A percentile compares a stretch with the other conserved stretches of the same genome.
Evolutionary conservation across 2,888 invertebrate species (phyloP).

Genomic region (Glyphotaelius pellucidus): DNA sequence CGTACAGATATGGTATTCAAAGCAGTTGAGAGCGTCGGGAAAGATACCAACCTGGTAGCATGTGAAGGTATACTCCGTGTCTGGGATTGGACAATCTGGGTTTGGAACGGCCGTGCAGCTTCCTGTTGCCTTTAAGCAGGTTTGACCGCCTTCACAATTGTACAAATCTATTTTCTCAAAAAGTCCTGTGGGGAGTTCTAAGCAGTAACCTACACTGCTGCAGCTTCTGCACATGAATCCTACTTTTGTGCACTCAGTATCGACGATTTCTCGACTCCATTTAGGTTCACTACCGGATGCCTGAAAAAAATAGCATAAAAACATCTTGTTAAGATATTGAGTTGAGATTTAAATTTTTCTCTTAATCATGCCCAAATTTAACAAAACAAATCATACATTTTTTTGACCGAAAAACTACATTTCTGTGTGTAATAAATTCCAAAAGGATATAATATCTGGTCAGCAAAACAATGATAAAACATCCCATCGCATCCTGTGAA

Average conservation of each 20-base stretch:
- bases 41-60: constrained; percentile 73
- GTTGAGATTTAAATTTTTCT: neutral
- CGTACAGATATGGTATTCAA: constrained; percentile 72
- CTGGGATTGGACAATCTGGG: neutral
- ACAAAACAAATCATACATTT: neutral
- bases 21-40: constrained; percentile 74
- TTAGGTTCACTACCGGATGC: neutral
- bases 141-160: neutral
- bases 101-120: neutral
- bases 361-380: neutral
- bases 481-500: neutral
- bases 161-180: constrained; percentile 18
- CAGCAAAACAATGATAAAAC: neutral
- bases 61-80: constrained; percentile 11
- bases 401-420: neutral
- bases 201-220: constrained; percentile 19
- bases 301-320: neutral
- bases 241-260: constrained; percentile 7
- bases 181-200: constrained; percentile 11
- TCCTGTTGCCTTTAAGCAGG: neutral
- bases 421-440: neutral
- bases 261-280: neutral
- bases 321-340: neutral
- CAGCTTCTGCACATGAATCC: constrained; percentile 33
- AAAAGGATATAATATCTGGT: neutral